Percentiles rank a stretch among this genome's conserved stretches.
Conservation (phyloP, 1,140 invertebrate genomes). For the Zaprionus ghesquierei region DNA sequence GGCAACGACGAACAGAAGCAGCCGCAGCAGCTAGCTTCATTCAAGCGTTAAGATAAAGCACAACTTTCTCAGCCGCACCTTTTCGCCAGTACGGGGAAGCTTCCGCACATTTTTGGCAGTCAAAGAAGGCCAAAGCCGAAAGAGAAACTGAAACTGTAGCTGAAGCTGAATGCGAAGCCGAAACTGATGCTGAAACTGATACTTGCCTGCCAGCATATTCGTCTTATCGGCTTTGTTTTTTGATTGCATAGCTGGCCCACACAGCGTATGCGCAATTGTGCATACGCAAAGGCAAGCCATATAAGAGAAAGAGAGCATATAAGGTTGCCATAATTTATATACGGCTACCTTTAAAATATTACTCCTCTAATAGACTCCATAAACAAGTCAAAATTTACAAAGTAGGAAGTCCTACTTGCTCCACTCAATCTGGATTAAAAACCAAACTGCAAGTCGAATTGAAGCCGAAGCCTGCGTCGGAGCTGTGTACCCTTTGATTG, state of each 20-base stretch:
- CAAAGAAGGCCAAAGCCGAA: background rate
- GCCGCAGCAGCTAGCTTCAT: conserved; percentile 13
- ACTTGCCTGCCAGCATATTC: conserved; percentile 39
- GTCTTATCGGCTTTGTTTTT: conserved; percentile 38
- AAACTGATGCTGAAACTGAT: conserved; percentile 19
- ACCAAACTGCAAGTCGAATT: conserved; percentile 30
- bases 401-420: background rate
- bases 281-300: background rate
- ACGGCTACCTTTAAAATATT: background rate
- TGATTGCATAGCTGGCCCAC: conserved; percentile 41
- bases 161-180: conserved; percentile 5
- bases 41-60: conserved; percentile 42
- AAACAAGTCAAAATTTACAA: conserved; percentile 17
- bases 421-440: conserved; percentile 31
- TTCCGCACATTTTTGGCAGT: conserved; percentile 2
- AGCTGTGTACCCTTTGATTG: conserved; percentile 14
- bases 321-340: background rate
- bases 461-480: background rate
- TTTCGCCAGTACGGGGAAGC: conserved; percentile 1
- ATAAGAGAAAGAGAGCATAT: background rate
- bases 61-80: conserved; percentile 26
- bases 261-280: conserved; percentile 39
- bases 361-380: background rate
- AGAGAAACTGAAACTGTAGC: background rate
- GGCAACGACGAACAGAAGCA: conserved; percentile 20